phyloP scores from a whole-genome alignment of 2,113 vertebrate genomes.

The Dunckerocampus dactyliophorus region DNA sequence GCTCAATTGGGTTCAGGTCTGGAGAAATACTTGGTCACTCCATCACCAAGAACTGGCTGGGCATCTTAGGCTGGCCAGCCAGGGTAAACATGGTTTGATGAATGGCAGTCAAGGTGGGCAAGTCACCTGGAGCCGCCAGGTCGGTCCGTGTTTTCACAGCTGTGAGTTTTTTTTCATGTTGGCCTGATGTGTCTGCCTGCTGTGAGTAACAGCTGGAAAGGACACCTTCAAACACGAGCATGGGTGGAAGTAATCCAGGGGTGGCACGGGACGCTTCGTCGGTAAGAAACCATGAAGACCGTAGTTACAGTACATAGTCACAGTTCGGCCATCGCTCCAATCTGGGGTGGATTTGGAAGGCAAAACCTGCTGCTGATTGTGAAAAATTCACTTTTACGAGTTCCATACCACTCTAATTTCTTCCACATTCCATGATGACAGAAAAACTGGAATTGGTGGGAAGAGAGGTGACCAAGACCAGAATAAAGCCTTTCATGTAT shows the following conservation, averaged over 20 bases:
- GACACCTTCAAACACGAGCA: conserved; percentile 10
- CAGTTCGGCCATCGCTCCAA: too few relatives aligned
- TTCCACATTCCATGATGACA: too few relatives aligned
- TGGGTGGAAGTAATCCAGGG: background rate
- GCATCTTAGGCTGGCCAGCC: conserved; percentile 74
- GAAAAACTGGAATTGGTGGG: too few relatives aligned
- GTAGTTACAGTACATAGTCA: too few relatives aligned
- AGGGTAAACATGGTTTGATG: conserved; percentile 89
- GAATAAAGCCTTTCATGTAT: too few relatives aligned
- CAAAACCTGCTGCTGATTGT: too few relatives aligned
- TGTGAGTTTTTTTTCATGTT: conserved; percentile 79
- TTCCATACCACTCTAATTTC: too few relatives aligned
- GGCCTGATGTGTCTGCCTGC: conserved; percentile 58
- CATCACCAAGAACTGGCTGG: too few relatives aligned
- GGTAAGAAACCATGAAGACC: background rate
- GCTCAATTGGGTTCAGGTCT: too few relatives aligned
- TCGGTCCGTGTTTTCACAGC: conserved; percentile 83
- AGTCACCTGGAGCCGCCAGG: conserved; percentile 89
- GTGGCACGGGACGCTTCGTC: background rate
- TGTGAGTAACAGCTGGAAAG: conserved; percentile 72
- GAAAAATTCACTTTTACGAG: too few relatives aligned
- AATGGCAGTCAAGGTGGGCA: conserved; percentile 92
- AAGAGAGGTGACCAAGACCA: too few relatives aligned
- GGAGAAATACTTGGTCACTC: conserved; percentile 66
- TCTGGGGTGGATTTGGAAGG: too few relatives aligned